Percentiles rank a stretch among this genome's conserved stretches.
phyloP scores from a whole-genome alignment of 2,888 invertebrate species.

The Kuschelorhynchus macadamiae region DNA sequence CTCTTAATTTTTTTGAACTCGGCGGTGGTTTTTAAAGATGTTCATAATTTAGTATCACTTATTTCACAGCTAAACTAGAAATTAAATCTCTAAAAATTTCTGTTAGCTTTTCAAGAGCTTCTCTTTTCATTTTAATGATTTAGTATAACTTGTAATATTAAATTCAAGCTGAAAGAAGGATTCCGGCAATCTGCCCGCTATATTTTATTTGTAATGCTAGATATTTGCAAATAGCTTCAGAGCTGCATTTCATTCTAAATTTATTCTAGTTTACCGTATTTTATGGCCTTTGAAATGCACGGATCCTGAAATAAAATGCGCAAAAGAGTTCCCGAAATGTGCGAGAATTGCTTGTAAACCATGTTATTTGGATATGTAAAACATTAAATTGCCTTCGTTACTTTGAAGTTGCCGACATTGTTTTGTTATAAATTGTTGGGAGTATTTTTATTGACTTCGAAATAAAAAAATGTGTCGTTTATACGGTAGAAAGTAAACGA shows the following conservation, averaged over 20 bases:
- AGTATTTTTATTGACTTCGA: too few species aligned
- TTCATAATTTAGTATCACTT: too few species aligned
- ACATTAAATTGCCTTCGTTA: constrained; percentile 5
- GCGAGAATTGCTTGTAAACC: constrained; percentile 29
- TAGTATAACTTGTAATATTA: too few species aligned
- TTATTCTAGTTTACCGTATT: constrained; percentile 20
- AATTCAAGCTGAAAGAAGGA: neutral
- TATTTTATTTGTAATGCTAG: neutral
- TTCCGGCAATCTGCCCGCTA: neutral
- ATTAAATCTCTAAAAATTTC: too few species aligned
- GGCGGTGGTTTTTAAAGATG: too few species aligned
- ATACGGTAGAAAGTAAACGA: too few species aligned
- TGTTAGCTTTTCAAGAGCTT: too few species aligned
- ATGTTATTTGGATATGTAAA: constrained; percentile 9
- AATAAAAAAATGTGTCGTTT: too few species aligned
- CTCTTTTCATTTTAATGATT: too few species aligned
- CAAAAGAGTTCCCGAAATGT: constrained; percentile 19
- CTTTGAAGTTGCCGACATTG: neutral
- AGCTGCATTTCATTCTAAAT: constrained; percentile 8
- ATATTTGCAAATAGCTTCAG: neutral
- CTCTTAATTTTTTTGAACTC: too few species aligned
- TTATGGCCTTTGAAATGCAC: constrained; percentile 20
- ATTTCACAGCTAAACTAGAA: too few species aligned
- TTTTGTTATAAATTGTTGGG: neutral
- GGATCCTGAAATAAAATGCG: constrained; percentile 21